phyloP scores from a whole-genome alignment of 2,113 vertebrate species.

The Gallinago paraguaiae region DNA sequence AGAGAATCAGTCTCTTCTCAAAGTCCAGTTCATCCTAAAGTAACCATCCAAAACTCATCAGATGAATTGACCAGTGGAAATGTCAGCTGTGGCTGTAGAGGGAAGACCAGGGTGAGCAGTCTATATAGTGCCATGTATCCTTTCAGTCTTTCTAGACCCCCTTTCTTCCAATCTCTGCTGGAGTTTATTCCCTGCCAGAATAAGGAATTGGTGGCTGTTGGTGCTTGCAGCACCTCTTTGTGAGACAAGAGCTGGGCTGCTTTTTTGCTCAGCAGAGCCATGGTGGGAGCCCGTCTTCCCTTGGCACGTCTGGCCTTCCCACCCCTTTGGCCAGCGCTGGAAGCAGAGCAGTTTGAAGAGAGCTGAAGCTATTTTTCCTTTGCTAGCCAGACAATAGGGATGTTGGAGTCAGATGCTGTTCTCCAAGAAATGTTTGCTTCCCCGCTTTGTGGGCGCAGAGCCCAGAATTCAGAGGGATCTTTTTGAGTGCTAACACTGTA shows the following conservation, averaged over 20 bases:
- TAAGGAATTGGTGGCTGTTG: background rate
- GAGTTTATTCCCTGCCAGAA: background rate
- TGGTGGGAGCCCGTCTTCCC: background rate
- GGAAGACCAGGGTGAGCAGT: background rate
- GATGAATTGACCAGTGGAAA: background rate
- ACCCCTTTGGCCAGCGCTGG: fast-evolving
- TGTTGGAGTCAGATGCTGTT: background rate
- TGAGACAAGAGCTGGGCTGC: background rate
- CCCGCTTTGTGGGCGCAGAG: background rate
- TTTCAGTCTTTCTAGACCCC: background rate
- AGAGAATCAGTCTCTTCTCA: background rate
- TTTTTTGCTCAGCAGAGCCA: background rate
- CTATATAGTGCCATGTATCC: background rate
- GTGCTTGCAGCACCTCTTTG: background rate
- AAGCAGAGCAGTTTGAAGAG: background rate
- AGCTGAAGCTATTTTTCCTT: background rate
- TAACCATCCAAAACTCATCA: background rate
- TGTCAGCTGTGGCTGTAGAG: background rate
- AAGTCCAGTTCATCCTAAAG: background rate
- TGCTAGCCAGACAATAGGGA: background rate
- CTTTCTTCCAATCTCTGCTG: background rate
- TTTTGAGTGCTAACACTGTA: background rate
- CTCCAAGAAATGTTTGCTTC: background rate
- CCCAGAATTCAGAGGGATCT: constrained; percentile 2
- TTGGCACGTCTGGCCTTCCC: background rate